Base-by-base conservation (phyloP, 1,140 invertebrate species). In the Trichonephila clavata region DNA sequence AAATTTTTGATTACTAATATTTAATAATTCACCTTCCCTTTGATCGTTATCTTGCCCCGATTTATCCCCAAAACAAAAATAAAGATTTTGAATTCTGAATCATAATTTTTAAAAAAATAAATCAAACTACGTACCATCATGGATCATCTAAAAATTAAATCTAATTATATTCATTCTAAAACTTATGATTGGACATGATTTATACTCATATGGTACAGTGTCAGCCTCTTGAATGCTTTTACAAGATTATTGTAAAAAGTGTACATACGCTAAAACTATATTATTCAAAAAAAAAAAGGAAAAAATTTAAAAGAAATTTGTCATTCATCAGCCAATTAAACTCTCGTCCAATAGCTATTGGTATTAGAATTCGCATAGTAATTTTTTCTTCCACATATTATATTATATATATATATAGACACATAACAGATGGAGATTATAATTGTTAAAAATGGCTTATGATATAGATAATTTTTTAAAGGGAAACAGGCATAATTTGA, bases 381-480 rank as follows among this genome's bases (percentile, higher is more conserved):
- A 39, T 39, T 77, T 77, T 77, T 50, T 77, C 71, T 77, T 77
- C 71, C 71, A 77, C 32, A 39, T 39, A 39, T 39, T 39, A 39
- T 39, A 77, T 77, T 77, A 77, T 77, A 77, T 77, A 39, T 77
- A 77, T 77, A 77, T 77, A 39, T 77, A 77, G 71, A 77, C 32
- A 77, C 71, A 77, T 77, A 77, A 77, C 71, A 77, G 71, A 77
- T 77, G 71, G 21, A 68, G 65, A 68, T n/a, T n/a, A 68, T 68
- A 68, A 77, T 32, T 77, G 71, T 77, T 77, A 39, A 77, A 77
- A 77, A 39, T 24, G 61, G 71, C 71, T 77, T 77, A 32, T 4
- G 27, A 77, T 39, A 77, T 32, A 77, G 27, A 20, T 32, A 77
- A 77, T 77, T 77, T 77, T 77, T 77, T 18, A 77, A 77, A 20